Percentiles rank a stretch among this genome's conserved stretches.
Evolutionary conservation across 2,797 vertebrate genomes (phyloP).

Genomic region (Calcarius lapponicus): DNA sequence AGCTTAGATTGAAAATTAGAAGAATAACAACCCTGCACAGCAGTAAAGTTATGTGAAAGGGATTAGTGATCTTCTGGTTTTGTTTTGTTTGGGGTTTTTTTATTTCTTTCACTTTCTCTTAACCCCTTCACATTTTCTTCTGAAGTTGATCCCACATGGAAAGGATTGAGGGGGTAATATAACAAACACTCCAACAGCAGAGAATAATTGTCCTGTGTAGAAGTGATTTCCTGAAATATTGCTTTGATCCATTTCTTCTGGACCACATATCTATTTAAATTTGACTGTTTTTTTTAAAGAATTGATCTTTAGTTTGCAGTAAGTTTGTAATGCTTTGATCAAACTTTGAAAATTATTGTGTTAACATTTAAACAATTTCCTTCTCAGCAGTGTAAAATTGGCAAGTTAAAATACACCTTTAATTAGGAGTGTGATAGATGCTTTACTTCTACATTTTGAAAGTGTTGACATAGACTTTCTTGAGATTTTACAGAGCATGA

Average conservation of each 20-base stretch:
- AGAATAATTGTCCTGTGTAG: not conserved
- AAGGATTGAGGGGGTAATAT: not conserved
- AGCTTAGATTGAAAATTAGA: not conserved
- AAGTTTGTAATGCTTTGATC: not conserved
- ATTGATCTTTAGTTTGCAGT: not conserved
- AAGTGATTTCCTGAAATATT: not conserved
- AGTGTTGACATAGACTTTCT: not conserved
- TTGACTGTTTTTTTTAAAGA: not conserved
- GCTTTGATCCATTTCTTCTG: not conserved
- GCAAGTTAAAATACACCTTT: not conserved
- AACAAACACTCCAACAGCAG: not conserved
- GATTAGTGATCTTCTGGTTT: not conserved
- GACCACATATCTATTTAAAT: not conserved
- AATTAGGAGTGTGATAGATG: not conserved
- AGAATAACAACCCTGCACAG: not conserved
- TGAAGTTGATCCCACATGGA: not conserved
- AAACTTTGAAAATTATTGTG: not conserved
- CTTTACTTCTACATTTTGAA: constrained; percentile 22
- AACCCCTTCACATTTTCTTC: not conserved
- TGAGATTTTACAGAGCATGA: not conserved
- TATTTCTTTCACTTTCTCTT: not conserved
- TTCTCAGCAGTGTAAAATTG: not conserved
- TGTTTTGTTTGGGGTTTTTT: not conserved
- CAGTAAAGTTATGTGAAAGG: not conserved
- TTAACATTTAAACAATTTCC: not conserved